These are phyloP conservation scores for Margaritifera margaritifera DNA, from an alignment of 2,888 invertebrate species.

Conservation along the genomic window DNA sequence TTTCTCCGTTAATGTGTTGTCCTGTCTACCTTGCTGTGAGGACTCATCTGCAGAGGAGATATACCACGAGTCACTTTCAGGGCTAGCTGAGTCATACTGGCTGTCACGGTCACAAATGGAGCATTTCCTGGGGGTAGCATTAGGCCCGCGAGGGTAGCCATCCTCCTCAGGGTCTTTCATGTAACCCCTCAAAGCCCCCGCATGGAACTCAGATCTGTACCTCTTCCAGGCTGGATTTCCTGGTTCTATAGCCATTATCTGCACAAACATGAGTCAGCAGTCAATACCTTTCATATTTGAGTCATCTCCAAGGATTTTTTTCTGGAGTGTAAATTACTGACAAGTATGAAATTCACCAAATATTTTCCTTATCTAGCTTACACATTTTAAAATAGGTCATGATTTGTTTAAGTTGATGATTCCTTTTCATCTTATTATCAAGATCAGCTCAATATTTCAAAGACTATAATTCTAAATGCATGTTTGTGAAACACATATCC, in stretches of 20 bases:
- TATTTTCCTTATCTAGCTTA: no score
- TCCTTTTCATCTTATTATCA: no score
- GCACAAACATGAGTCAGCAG: not conserved
- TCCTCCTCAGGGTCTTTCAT: slow-evolving; percentile 60
- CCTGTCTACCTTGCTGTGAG: slow-evolving; percentile 34
- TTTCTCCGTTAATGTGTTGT: slow-evolving; percentile 12
- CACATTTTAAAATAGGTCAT: no score
- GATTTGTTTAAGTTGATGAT: no score
- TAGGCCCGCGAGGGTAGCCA: slow-evolving; percentile 67
- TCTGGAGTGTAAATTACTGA: no score
- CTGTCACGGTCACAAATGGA: slow-evolving; percentile 54
- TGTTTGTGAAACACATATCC: no score
- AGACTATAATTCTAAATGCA: no score
- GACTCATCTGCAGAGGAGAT: slow-evolving; percentile 42
- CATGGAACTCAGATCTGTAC: slow-evolving; percentile 66
- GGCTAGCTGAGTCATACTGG: slow-evolving; percentile 64
- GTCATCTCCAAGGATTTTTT: no score
- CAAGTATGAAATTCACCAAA: no score
- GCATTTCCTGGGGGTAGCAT: slow-evolving; percentile 56
- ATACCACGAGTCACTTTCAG: slow-evolving; percentile 58
- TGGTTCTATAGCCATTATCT: slow-evolving; percentile 70
- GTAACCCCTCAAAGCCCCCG: slow-evolving; percentile 68
- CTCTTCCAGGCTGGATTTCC: slow-evolving; percentile 66
- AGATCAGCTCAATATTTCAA: no score
- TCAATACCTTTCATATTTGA: no score